phyloP scores from a whole-genome alignment of 1,140 invertebrate genomes.

The Magallana ariakensis region DNA sequence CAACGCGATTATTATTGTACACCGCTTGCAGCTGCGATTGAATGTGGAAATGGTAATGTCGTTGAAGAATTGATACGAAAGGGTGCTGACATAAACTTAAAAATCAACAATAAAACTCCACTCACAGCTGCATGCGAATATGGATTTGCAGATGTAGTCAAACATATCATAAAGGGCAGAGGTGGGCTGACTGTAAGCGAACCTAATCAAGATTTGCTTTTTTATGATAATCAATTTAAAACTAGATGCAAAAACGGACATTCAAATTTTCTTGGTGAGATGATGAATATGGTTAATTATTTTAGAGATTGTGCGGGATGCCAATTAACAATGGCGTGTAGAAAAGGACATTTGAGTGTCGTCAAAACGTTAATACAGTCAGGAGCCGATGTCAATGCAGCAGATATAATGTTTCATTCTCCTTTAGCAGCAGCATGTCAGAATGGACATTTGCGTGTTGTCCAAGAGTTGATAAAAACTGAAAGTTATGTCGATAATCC shows the following conservation, averaged over 20 bases:
- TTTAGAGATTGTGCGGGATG: no score
- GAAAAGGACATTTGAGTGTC: no score
- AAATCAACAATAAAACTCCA: no score
- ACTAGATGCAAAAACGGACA: no score
- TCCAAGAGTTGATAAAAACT: background rate
- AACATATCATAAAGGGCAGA: background rate
- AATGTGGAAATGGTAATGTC: no score
- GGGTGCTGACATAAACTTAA: background rate
- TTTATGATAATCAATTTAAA: no score
- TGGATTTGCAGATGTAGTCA: background rate
- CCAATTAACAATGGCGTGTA: no score
- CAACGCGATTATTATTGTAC: background rate
- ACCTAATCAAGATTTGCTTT: no score
- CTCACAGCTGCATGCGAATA: background rate
- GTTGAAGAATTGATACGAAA: background rate
- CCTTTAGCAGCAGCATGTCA: background rate
- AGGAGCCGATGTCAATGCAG: no score
- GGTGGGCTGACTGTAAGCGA: background rate
- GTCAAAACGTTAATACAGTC: no score
- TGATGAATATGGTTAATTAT: no score
- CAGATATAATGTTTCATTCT: background rate
- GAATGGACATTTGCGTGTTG: background rate
- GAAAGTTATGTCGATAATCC: background rate
- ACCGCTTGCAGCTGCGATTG: background rate
- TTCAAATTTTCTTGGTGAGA: no score